A percentile compares a stretch with the other conserved stretches of the same genome.
These are phyloP conservation scores for Chaetophractus vellerosus DNA, from an alignment of 2,797 vertebrate species.

Conservation along the genomic window DNA sequence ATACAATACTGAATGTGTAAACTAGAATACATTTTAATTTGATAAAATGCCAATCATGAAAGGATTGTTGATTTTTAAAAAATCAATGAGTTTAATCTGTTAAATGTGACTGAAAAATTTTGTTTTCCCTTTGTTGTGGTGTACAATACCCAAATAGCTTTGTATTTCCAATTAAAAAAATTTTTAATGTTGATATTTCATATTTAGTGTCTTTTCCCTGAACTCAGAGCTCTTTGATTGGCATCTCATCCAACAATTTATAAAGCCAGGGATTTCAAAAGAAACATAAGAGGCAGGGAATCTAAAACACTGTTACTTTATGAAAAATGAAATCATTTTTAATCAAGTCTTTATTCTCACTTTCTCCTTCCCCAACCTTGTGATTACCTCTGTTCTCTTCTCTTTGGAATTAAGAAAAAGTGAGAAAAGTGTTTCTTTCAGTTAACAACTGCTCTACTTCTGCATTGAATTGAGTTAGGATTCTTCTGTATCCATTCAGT, in stretches of 20 bases:
- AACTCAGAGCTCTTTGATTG: conserved; percentile 59
- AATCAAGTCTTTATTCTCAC: not conserved
- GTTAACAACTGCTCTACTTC: not conserved
- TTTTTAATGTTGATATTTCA: conserved; percentile 50
- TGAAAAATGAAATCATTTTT: not conserved
- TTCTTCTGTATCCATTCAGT: not conserved
- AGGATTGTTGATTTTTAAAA: conserved; percentile 41
- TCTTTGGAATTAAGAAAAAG: not conserved
- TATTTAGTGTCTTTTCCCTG: not conserved
- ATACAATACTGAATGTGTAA: conserved; percentile 63
- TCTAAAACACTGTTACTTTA: not conserved
- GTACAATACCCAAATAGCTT: not conserved
- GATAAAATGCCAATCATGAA: conserved; percentile 70
- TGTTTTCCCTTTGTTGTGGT: conserved; percentile 45
- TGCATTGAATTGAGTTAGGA: not conserved
- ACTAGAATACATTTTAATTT: conserved; percentile 78
- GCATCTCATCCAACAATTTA: conserved; percentile 1
- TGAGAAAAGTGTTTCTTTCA: not conserved
- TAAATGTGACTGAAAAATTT: conserved; percentile 56
- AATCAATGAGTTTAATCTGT: conserved; percentile 60
- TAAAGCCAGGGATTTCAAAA: conserved; percentile 31
- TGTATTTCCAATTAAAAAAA: conserved; percentile 24
- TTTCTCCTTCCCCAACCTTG: not conserved
- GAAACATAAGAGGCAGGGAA: not conserved
- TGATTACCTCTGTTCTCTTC: not conserved